Evolutionary conservation across 2,888 invertebrate species (phyloP).

Genomic region (Tenthredo distinguenda): DNA sequence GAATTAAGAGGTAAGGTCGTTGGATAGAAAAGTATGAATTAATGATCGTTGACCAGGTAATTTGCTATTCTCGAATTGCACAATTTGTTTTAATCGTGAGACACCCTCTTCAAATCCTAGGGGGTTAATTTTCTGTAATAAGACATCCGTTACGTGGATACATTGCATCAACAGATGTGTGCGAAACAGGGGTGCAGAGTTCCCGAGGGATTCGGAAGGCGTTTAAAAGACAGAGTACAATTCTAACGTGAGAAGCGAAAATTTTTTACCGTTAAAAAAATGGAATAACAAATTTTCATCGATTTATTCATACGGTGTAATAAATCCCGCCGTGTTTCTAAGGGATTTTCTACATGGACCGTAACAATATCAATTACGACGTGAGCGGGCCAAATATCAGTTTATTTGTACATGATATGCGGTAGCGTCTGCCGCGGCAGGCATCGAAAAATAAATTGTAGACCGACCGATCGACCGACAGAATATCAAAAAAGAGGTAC

Average conservation of each 20-base stretch:
- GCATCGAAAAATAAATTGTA: constrained; percentile 26
- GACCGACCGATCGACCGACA: not conserved
- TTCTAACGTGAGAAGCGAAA: not conserved
- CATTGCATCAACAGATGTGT: constrained; percentile 19
- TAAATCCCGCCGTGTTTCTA: not conserved
- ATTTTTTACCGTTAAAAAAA: not conserved
- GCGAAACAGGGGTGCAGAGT: not conserved
- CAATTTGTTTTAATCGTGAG: constrained; percentile 22
- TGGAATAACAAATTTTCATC: not conserved
- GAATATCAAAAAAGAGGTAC: constrained; percentile 1
- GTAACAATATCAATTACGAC: constrained; percentile 32
- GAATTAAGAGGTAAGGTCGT: not conserved
- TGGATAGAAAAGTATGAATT: constrained; percentile 6
- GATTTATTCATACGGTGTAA: not conserved
- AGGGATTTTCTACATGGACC: not conserved
- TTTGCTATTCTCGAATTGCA: constrained; percentile 16
- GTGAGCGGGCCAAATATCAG: not conserved
- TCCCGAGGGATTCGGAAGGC: constrained; percentile 1
- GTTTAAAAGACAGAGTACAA: not conserved
- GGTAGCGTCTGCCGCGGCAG: not conserved
- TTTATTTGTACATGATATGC: constrained; percentile 3
- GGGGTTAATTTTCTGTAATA: constrained; percentile 46
- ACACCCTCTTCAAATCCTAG: constrained; percentile 21
- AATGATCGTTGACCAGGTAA: constrained; percentile 26
- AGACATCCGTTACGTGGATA: constrained; percentile 25